These are phyloP conservation scores for Carcina quercana DNA, from an alignment of 2,888 invertebrate species.

Conservation along the genomic window DNA sequence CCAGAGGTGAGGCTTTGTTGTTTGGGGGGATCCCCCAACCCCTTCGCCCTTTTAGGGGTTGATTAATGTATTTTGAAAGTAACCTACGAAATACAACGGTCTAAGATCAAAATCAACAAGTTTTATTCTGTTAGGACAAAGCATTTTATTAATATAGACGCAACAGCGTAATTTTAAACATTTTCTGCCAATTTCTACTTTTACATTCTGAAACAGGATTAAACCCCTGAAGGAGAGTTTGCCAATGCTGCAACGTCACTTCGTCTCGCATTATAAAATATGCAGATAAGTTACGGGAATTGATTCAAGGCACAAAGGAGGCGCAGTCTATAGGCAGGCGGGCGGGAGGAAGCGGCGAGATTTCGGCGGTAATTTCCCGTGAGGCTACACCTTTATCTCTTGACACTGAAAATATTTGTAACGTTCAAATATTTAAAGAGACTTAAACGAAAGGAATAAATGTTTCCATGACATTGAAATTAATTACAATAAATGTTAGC, in stretches of 20 bases:
- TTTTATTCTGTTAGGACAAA: too few species aligned
- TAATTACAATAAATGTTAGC: slow-evolving; percentile 18
- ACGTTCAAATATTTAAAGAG: too few species aligned
- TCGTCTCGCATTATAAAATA: slow-evolving; percentile 67
- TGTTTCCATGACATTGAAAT: too few species aligned
- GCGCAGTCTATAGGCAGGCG: slow-evolving; percentile 54
- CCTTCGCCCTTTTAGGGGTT: too few species aligned
- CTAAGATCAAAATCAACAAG: too few species aligned
- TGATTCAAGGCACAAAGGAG: slow-evolving; percentile 69
- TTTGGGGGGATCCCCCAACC: too few species aligned
- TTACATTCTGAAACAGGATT: slow-evolving; percentile 28
- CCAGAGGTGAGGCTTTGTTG: too few species aligned
- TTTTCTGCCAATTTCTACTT: slow-evolving; percentile 22
- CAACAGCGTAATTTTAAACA: too few species aligned
- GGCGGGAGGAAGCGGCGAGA: slow-evolving; percentile 49
- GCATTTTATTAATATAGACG: too few species aligned
- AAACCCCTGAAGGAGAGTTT: slow-evolving; percentile 40
- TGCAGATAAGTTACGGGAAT: slow-evolving; percentile 72
- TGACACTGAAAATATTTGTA: slow-evolving; percentile 60
- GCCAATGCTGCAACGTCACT: slow-evolving; percentile 48
- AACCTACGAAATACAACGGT: too few species aligned
- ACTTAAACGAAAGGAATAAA: too few species aligned
- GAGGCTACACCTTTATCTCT: slow-evolving; percentile 60
- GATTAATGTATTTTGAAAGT: too few species aligned
- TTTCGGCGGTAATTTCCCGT: slow-evolving; percentile 70